These are phyloP conservation scores for Anableps anableps DNA, from an alignment of 2,797 vertebrate genomes.

Conservation along the genomic window DNA sequence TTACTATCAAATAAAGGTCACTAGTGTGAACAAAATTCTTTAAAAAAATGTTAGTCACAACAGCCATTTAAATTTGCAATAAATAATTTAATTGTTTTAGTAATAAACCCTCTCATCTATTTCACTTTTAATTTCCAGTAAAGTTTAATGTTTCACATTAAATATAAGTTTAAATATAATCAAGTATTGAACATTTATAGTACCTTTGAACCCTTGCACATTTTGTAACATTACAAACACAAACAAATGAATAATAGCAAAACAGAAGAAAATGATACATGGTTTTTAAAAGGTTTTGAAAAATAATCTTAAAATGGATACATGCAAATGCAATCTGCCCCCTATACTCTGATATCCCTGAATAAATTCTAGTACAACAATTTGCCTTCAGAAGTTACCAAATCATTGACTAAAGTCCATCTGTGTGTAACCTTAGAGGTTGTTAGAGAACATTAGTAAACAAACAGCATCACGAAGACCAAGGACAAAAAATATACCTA, in stretches of 20 bases:
- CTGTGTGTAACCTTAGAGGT: background rate
- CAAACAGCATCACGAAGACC: too few species aligned
- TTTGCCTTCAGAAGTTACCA: background rate
- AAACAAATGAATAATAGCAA: background rate
- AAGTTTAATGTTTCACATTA: background rate
- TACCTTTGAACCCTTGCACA: background rate
- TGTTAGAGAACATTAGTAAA: background rate
- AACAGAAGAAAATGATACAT: background rate
- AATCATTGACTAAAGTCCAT: background rate
- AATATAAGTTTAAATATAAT: background rate
- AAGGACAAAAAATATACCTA: background rate
- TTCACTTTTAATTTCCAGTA: background rate
- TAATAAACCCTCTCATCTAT: background rate
- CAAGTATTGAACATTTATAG: background rate
- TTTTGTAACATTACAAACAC: background rate
- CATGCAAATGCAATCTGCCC: too few species aligned
- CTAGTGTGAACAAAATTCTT: too few species aligned
- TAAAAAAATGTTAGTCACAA: background rate
- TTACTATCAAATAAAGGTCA: too few species aligned
- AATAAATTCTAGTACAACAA: too few species aligned
- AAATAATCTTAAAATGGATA: background rate
- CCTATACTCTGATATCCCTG: too few species aligned
- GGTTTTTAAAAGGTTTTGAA: background rate
- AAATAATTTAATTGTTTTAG: constrained; percentile 10
- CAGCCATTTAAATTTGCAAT: background rate